A percentile compares a stretch with the other conserved stretches of the same genome.
These are phyloP conservation scores for Trididemnum clinides DNA, from an alignment of 23 tunicate genomes.

Conservation along the genomic window DNA sequence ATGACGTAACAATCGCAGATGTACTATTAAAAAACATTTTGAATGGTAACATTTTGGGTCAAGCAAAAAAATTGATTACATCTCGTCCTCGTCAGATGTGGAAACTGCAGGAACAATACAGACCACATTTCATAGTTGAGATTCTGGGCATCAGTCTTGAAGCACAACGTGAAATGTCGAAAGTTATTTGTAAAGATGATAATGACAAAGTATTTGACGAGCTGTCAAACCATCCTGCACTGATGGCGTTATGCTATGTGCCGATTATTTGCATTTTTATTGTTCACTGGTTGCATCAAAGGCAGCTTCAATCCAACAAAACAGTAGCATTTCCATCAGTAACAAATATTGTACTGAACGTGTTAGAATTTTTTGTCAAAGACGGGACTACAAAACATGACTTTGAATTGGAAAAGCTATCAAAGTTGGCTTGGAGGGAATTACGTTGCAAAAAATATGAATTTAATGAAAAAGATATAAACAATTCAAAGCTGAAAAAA, in stretches of 20 bases:
- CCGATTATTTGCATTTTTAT: neutral
- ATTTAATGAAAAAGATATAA: too few relatives aligned
- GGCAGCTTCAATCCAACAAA: neutral
- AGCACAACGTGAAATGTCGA: neutral
- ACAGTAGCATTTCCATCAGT: too few relatives aligned
- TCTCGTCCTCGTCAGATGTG: neutral
- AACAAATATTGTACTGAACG: too few relatives aligned
- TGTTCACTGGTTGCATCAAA: too few relatives aligned
- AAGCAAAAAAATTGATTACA: neutral
- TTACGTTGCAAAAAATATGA: too few relatives aligned
- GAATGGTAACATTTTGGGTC: neutral
- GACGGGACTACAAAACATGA: too few relatives aligned
- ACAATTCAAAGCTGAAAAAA: too few relatives aligned
- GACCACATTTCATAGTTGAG: neutral
- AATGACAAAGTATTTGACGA: neutral
- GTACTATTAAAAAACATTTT: too few relatives aligned
- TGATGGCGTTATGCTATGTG: neutral
- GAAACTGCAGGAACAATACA: neutral
- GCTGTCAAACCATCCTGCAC: neutral
- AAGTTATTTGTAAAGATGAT: neutral
- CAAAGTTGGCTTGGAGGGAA: too few relatives aligned
- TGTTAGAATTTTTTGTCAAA: too few relatives aligned
- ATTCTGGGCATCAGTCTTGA: neutral
- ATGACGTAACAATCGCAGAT: too few relatives aligned
- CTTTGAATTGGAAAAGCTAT: too few relatives aligned